Base-by-base conservation (phyloP, 1,140 invertebrate genomes). In the Cotesia chilonis region DNA sequence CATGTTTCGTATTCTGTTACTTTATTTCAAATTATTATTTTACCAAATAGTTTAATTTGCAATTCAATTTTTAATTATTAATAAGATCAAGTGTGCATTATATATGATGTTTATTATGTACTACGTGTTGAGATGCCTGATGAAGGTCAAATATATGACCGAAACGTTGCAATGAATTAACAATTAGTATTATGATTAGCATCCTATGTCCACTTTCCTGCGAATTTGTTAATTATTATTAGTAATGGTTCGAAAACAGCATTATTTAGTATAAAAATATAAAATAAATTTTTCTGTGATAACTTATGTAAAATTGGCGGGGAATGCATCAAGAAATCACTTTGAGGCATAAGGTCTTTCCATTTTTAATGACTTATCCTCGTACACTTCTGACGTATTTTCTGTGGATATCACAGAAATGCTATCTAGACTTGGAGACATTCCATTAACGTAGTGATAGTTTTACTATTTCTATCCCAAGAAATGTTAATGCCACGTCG, bases 291-390 rank as follows among this genome's bases (percentile, higher is more conserved):
- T 73, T 68, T 70, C 71, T 65, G 54, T 68, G 72, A 73, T 76
- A 76, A 76, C 72, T 72, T 68, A 47, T 67, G 70, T 69, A 76
- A 69, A 75, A 75, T 75, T 3, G 28, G 37, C 57, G 63, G 57
- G 35, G n/a, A 73, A 67, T 69, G 51, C 72, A 47, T 47, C 41
- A 73, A 60, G 59, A 73, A 68, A 54, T 68, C 60, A 38, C 72
- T 69, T 69, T 73, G 72, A 73, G 55, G 59, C 68, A 36, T 0
- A n/a, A 5, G 12, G 68, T 60, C 9, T 61, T 64, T 7, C 47
- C 20, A 54, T 41, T 35, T 64, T 36, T 60, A 38, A 12, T 28
- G 36, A 64, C 36, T 38, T 38, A 60, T 6, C 17, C 6, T 28
- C 7, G 28, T 28, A 4, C 12, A 10, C 28, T 20, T 36, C 5